Evolutionary conservation across 2,113 vertebrate genomes (phyloP).

Genomic region (Carlito syrichta): DNA sequence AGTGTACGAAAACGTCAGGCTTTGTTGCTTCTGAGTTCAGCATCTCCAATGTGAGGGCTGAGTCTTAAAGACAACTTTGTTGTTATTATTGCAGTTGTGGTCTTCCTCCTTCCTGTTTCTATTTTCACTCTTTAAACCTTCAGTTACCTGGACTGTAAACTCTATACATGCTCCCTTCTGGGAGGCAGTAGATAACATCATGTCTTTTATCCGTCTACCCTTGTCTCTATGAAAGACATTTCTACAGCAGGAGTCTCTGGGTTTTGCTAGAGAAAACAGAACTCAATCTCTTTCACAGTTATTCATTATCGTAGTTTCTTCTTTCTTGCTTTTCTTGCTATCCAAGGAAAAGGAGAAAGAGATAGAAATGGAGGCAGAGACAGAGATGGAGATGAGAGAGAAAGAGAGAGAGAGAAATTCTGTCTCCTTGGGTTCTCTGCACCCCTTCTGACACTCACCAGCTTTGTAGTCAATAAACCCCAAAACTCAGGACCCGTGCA

Average conservation of each 20-base stretch:
- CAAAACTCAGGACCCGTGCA: not conserved
- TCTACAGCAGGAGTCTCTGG: not conserved
- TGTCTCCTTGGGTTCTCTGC: not conserved
- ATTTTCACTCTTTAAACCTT: not conserved
- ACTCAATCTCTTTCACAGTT: not conserved
- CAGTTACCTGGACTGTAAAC: not conserved
- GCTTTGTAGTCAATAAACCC: not conserved
- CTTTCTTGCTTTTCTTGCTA: not conserved
- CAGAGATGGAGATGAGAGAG: not conserved
- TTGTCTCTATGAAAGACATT: not conserved
- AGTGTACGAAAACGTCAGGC: accelerated
- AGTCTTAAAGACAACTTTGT: not conserved
- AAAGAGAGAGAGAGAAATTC: not conserved
- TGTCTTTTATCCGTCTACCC: not conserved
- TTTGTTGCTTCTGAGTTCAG: not conserved
- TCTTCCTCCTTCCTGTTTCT: not conserved
- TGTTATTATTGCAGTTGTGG: not conserved
- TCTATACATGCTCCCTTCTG: not conserved
- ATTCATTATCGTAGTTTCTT: not conserved
- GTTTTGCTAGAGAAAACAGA: constrained; percentile 12
- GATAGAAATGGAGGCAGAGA: not conserved
- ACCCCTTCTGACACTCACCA: not conserved
- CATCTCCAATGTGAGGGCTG: not conserved
- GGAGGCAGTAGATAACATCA: not conserved
- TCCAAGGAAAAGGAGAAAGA: not conserved